These are phyloP conservation scores for Netelia virgata DNA, from an alignment of 2,888 invertebrate genomes.

Conservation along the genomic window DNA sequence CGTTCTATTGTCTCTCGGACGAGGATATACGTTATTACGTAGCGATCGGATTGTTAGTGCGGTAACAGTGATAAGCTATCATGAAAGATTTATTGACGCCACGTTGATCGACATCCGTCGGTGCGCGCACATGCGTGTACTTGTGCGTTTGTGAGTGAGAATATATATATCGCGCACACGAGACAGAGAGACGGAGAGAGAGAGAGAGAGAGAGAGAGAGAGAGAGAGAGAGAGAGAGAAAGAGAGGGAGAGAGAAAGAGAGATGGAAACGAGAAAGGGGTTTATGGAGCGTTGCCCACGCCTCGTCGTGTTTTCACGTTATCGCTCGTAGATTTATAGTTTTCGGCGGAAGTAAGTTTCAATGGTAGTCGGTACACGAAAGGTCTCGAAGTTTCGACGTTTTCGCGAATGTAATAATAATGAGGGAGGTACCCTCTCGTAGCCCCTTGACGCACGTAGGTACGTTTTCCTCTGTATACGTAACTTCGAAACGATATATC, in stretches of 20 bases:
- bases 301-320: slow-evolving; percentile 57
- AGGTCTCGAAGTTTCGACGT: slow-evolving; percentile 45
- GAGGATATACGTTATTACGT: slow-evolving; percentile 5
- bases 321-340: slow-evolving; percentile 50
- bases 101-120: slow-evolving; percentile 38
- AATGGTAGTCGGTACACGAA: slow-evolving; percentile 21
- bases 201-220: not conserved
- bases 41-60: slow-evolving; percentile 34
- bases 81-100: slow-evolving; percentile 51
- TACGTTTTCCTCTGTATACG: not conserved
- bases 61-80: slow-evolving; percentile 58
- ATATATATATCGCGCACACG: not conserved
- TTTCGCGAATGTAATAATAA: slow-evolving; percentile 49
- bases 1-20: slow-evolving; percentile 17
- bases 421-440: slow-evolving; percentile 7
- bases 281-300: slow-evolving; percentile 18
- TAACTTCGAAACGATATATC: not conserved
- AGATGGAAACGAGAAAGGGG: slow-evolving; percentile 1
- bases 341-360: slow-evolving; percentile 43
- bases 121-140: not conserved
- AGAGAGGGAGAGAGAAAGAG: slow-evolving; percentile 17
- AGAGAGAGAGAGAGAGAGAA: not conserved
- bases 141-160: not conserved
- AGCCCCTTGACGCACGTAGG: not conserved
- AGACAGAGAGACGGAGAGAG: not conserved